These are phyloP conservation scores for Bicyclus anynana DNA, from an alignment of 1,140 invertebrate species.

Conservation along the genomic window DNA sequence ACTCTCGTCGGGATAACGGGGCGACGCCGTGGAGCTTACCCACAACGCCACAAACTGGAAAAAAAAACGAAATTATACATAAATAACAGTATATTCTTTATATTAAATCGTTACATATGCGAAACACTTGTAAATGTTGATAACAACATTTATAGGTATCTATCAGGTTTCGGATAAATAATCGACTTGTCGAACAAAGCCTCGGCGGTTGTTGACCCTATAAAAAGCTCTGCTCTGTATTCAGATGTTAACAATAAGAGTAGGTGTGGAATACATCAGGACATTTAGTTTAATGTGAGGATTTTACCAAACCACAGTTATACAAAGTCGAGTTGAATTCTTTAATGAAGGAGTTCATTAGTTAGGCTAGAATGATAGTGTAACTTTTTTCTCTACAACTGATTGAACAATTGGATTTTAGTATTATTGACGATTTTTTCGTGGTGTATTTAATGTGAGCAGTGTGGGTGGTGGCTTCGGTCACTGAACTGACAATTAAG, in stretches of 20 bases:
- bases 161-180: slow-evolving; percentile 47
- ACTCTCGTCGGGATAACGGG: slow-evolving; percentile 38
- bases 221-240: slow-evolving; percentile 44
- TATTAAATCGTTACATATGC: too few relatives aligned
- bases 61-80: slow-evolving; percentile 14
- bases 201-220: slow-evolving; percentile 51
- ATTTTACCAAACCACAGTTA: background rate
- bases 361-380: background rate
- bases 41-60: slow-evolving; percentile 49
- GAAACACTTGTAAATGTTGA: slow-evolving; percentile 16
- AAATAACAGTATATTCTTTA: too few relatives aligned
- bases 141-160: slow-evolving; percentile 39
- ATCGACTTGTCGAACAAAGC: slow-evolving; percentile 52
- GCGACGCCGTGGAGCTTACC: slow-evolving; percentile 38
- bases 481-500: slow-evolving; percentile 61
- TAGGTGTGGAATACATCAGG: slow-evolving; percentile 46
- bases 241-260: slow-evolving; percentile 47
- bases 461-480: slow-evolving; percentile 16
- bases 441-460: background rate
- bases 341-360: background rate
- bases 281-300: slow-evolving; percentile 19
- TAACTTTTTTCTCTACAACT: background rate
- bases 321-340: background rate
- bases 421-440: background rate
- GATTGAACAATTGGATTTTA: background rate